These are phyloP conservation scores for Tapirus terrestris DNA, from an alignment of 2,113 vertebrate species.

Conservation along the genomic window DNA sequence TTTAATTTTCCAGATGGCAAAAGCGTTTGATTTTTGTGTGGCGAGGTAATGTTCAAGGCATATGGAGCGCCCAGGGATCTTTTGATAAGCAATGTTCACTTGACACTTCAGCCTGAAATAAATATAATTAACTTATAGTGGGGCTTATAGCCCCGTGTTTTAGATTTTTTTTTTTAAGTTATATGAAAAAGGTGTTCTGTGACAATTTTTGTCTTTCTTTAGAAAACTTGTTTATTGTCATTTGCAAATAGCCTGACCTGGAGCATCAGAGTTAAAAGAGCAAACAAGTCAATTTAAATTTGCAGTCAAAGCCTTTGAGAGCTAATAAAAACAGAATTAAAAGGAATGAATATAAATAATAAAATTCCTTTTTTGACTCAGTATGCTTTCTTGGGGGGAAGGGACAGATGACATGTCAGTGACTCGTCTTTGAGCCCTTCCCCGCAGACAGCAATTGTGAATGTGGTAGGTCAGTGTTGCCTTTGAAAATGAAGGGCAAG, in stretches of 20 bases:
- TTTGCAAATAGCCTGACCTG: not conserved
- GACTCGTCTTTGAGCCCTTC: not conserved
- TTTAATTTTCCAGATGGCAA: constrained; percentile 51
- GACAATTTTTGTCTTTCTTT: not conserved
- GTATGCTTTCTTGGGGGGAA: not conserved
- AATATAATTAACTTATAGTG: not conserved
- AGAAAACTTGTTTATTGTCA: not conserved
- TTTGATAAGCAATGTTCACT: not conserved
- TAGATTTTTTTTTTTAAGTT: not conserved
- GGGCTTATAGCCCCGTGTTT: not conserved
- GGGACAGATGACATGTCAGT: not conserved
- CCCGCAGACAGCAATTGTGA: not conserved
- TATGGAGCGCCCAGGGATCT: not conserved
- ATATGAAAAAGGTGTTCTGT: not conserved
- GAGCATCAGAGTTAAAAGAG: not conserved
- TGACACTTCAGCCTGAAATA: not conserved
- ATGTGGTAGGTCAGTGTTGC: not conserved
- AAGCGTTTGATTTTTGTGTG: not conserved
- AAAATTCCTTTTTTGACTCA: constrained; percentile 22
- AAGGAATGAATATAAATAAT: constrained; percentile 23
- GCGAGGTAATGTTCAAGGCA: constrained; percentile 78
- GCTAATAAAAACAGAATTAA: constrained; percentile 53
- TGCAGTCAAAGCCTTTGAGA: constrained; percentile 35
- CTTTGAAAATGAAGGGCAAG: not conserved
- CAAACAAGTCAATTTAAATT: constrained; percentile 27